These are phyloP conservation scores for Cerastis rubricosa DNA, from an alignment of 2,888 invertebrate genomes.

Conservation along the genomic window DNA sequence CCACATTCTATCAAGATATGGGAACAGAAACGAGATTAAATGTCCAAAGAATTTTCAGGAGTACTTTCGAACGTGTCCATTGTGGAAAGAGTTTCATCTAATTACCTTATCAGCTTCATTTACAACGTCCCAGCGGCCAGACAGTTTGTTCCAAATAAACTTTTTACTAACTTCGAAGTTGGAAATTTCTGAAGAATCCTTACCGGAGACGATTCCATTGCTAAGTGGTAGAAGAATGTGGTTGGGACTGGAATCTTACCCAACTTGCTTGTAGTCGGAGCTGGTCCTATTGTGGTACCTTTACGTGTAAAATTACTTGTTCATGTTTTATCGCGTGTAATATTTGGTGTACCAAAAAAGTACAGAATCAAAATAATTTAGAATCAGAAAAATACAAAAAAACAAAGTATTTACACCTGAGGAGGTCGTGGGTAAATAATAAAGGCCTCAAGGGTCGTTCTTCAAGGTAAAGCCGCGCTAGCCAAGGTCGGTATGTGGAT, in stretches of 20 bases:
- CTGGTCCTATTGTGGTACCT: neutral
- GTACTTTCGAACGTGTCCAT: constrained; percentile 33
- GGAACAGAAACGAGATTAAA: constrained; percentile 39
- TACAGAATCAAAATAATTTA: neutral
- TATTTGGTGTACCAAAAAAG: neutral
- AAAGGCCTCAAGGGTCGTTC: too few relatives aligned
- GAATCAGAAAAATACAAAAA: too few relatives aligned
- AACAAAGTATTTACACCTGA: neutral
- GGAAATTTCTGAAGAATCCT: constrained; percentile 54
- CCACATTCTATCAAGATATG: neutral
- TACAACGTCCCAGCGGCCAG: constrained; percentile 37
- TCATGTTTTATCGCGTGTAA: neutral
- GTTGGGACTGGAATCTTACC: constrained; percentile 12
- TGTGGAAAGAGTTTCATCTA: constrained; percentile 43
- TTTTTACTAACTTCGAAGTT: constrained; percentile 52
- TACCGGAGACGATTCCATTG: constrained; percentile 34
- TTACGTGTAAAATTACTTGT: neutral
- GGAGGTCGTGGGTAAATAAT: too few relatives aligned
- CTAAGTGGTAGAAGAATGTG: constrained; percentile 53
- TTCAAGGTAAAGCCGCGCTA: too few relatives aligned
- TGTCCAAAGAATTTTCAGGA: constrained; percentile 47
- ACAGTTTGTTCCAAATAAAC: constrained; percentile 59
- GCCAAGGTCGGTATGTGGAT: too few relatives aligned
- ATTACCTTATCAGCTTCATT: constrained; percentile 61
- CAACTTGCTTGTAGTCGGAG: constrained; percentile 7